These are phyloP conservation scores for Acanthiza pusilla DNA, from an alignment of 2,797 vertebrate species.

Conservation along the genomic window DNA sequence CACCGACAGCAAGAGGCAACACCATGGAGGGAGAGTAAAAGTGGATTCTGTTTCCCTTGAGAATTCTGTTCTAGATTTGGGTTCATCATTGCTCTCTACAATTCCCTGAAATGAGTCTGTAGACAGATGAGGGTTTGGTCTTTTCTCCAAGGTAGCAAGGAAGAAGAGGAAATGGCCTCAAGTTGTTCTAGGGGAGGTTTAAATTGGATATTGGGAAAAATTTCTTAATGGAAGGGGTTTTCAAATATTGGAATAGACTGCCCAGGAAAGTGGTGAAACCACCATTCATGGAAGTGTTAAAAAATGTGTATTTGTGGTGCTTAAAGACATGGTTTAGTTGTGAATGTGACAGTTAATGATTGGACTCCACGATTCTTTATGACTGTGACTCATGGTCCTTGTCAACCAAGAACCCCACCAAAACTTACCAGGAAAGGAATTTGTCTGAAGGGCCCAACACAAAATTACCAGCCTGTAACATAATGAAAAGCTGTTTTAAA, in stretches of 20 bases:
- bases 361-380: neutral
- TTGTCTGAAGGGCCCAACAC: neutral
- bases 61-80: neutral
- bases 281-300: neutral
- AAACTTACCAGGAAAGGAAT: neutral
- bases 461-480: neutral
- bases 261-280: neutral
- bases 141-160: neutral
- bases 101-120: neutral
- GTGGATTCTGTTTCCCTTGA: neutral
- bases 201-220: neutral
- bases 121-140: fast-evolving
- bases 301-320: neutral
- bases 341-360: neutral
- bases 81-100: neutral
- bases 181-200: neutral
- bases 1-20: fast-evolving
- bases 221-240: neutral
- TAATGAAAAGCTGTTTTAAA: neutral
- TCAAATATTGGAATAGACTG: neutral
- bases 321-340: neutral
- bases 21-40: neutral
- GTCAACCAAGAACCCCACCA: neutral
- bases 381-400: neutral
- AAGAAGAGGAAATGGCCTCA: neutral